phyloP scores from a whole-genome alignment of 2,888 invertebrate genomes.

The Philhelius pedissequus region DNA sequence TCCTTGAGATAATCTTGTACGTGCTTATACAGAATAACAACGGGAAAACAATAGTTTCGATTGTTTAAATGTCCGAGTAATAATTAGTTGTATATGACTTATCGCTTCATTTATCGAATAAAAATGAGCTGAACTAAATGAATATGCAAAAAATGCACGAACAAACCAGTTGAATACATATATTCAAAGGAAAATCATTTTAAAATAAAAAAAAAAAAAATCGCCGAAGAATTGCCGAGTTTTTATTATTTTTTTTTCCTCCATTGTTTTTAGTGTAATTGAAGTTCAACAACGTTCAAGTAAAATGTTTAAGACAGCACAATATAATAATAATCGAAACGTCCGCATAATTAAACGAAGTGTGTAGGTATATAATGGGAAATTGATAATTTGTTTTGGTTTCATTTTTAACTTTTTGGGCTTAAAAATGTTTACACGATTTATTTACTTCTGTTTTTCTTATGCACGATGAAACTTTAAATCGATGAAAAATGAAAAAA shows the following conservation, averaged over 20 bases:
- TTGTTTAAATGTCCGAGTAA: constrained; percentile 24
- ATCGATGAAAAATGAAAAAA: too few relatives aligned
- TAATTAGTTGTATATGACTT: constrained; percentile 10
- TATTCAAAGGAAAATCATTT: neutral
- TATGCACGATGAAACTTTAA: too few relatives aligned
- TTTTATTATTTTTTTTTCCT: neutral
- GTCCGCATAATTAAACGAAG: constrained; percentile 4
- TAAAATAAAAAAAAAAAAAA: neutral
- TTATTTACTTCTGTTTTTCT: neutral
- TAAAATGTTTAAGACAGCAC: neutral
- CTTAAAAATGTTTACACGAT: neutral
- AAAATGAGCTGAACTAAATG: constrained; percentile 28
- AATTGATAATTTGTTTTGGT: neutral
- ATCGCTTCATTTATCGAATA: constrained; percentile 37
- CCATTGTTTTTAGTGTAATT: neutral
- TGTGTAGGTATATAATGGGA: neutral
- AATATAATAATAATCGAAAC: neutral
- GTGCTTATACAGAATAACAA: constrained; percentile 18
- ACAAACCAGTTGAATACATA: neutral
- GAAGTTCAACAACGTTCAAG: constrained; percentile 3
- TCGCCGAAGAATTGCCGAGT: neutral
- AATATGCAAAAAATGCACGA: constrained; percentile 1
- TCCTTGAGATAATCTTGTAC: constrained; percentile 22
- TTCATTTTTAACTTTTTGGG: neutral
- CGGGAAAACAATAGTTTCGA: constrained; percentile 24